phyloP scores from a whole-genome alignment of 2,888 invertebrate species.

The Theretra japonica region DNA sequence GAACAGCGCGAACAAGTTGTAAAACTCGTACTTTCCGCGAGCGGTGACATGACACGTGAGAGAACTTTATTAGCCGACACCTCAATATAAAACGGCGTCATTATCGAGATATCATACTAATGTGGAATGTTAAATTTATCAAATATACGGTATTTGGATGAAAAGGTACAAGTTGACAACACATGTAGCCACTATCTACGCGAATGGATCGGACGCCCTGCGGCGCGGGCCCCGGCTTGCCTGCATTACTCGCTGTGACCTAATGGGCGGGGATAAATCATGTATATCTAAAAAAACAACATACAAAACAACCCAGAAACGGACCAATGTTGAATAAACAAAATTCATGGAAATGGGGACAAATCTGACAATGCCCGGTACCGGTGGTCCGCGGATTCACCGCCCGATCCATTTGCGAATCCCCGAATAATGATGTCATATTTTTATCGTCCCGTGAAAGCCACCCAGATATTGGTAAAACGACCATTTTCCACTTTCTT shows the following conservation, averaged over 20 bases:
- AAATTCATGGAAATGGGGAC: slow-evolving; percentile 83
- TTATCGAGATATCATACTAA: slow-evolving; percentile 78
- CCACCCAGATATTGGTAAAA: slow-evolving; percentile 11
- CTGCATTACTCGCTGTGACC: slow-evolving; percentile 81
- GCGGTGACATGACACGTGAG: slow-evolving; percentile 42
- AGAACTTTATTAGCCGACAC: slow-evolving; percentile 73
- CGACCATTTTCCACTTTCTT: slow-evolving; percentile 22
- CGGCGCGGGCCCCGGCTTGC: slow-evolving; percentile 64
- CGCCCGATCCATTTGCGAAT: slow-evolving; percentile 62
- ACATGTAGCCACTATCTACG: slow-evolving; percentile 80
- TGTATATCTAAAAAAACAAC: slow-evolving; percentile 73
- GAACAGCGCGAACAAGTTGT: slow-evolving; percentile 48
- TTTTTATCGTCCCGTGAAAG: slow-evolving; percentile 31
- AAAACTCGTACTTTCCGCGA: slow-evolving; percentile 43
- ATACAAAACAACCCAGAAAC: slow-evolving; percentile 69
- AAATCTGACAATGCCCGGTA: slow-evolving; percentile 75
- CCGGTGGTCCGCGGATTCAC: slow-evolving; percentile 69
- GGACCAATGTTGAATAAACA: slow-evolving; percentile 78
- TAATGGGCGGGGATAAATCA: slow-evolving; percentile 83
- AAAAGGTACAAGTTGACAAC: slow-evolving; percentile 84
- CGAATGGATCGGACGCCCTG: slow-evolving; percentile 78
- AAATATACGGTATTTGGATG: slow-evolving; percentile 79
- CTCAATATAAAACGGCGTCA: slow-evolving; percentile 69
- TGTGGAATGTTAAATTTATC: slow-evolving; percentile 78
- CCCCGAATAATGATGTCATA: slow-evolving; percentile 53